Percentiles rank a stretch among this genome's conserved stretches.
Evolutionary conservation across 2,113 vertebrate species (phyloP).

Genomic region (Podocnemis expansa): DNA sequence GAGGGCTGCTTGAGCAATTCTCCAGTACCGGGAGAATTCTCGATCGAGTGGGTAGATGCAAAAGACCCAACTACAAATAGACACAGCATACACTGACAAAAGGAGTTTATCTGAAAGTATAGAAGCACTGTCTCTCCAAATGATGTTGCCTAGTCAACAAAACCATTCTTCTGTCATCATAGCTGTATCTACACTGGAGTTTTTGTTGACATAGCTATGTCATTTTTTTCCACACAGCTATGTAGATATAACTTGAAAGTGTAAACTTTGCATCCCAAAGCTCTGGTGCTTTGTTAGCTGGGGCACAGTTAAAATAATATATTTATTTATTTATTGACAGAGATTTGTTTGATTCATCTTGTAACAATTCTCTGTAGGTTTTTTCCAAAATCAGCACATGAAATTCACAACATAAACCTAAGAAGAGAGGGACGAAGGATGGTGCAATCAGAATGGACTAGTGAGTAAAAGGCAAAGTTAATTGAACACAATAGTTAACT

Average conservation of each 20-base stretch:
- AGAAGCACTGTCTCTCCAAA: not conserved
- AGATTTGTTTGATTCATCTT: not conserved
- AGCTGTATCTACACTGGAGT: not conserved
- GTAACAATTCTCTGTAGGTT: not conserved
- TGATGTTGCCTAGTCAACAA: not conserved
- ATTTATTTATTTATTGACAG: not conserved
- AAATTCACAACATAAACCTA: constrained; percentile 19
- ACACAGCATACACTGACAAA: not conserved
- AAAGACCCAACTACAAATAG: no score
- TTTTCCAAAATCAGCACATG: constrained; percentile 6
- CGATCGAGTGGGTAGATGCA: no score
- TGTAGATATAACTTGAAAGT: not conserved
- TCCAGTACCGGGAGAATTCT: no score
- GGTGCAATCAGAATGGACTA: constrained; percentile 67
- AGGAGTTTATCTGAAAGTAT: not conserved
- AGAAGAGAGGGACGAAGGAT: constrained; percentile 52
- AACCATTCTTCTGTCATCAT: not conserved
- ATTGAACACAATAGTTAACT: not conserved
- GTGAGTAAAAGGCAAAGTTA: constrained; percentile 69
- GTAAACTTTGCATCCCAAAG: not conserved
- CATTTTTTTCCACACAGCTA: not conserved
- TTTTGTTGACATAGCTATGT: not conserved
- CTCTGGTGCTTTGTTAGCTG: not conserved
- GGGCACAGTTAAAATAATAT: not conserved
- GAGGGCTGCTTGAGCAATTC: no score